Base-by-base conservation (phyloP, 2,888 invertebrate genomes). In the Drosophila flavopinicola region DNA sequence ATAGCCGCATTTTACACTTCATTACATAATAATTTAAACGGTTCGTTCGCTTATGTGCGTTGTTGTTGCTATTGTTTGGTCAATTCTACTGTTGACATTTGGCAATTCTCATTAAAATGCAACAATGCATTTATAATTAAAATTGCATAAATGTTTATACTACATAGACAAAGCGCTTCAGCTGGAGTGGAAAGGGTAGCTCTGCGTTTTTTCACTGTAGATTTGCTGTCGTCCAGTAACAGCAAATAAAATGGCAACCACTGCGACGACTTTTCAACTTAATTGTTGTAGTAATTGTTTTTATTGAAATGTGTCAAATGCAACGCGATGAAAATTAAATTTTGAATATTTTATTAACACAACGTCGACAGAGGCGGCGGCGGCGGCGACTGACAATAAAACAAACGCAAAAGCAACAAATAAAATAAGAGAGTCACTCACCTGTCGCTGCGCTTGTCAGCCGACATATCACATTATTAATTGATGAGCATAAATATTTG, bases 241-340 rank as follows among this genome's bases (percentile, higher is more conserved):
- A 72, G 53, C 67, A 66, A 73, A 72, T 45, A 73, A 66, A 60
- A 63, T 58, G 27, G 27, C 65, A 64, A 25, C 20, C 39, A 27
- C 32, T 63, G 71, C 53, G 29, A n/a, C 25, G 58, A 74, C 74
- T 66, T 75, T 78, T 75, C 57, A 63, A 70, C 66, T 60, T 75
- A 60, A 75, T 78, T 78, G 70, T 75, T 65, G 54, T 59, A 30
- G 53, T 68, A 78, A 75, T 78, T 78, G 75, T 66, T 78, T 75
- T 78, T 70, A 78, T 78, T 66, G 59, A 78, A 78, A 70, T 75
- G 75, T 75, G 75, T 69, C 78, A 75, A 78, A 75, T 63, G 75
- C 78, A 75, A 51, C 42, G 48, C 65, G 70, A 38, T 54, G 75
- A 78, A 78, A 75, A 75, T 78, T 78, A 75, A 78, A 78, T 78